Evolutionary conservation across 1,140 invertebrate species (phyloP).

Genomic region (Drosophila sturtevanti): DNA sequence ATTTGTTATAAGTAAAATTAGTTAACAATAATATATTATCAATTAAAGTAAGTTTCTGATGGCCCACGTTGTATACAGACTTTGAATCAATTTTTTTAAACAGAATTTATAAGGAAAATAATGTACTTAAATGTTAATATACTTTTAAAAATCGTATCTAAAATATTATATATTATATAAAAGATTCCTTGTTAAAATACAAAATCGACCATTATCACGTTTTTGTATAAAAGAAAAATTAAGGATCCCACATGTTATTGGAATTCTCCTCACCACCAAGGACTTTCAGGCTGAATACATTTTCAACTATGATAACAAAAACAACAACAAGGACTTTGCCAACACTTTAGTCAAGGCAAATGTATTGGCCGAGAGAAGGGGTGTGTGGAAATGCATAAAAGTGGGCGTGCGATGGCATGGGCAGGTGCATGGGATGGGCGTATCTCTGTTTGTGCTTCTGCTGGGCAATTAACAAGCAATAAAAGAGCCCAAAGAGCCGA

Average conservation of each 20-base stretch:
- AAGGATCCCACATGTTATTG: not conserved
- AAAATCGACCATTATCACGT: no score
- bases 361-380: no score
- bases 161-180: no score
- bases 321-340: not conserved
- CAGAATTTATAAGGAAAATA: no score
- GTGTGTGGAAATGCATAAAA: not conserved
- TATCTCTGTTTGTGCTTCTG: slow-evolving; percentile 64
- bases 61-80: no score
- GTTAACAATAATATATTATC: no score
- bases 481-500: slow-evolving; percentile 46
- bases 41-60: no score
- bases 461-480: slow-evolving; percentile 78
- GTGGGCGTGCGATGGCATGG: slow-evolving; percentile 14
- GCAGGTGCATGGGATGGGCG: slow-evolving; percentile 62
- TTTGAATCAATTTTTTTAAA: no score
- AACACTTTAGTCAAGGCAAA: not conserved
- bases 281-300: slow-evolving; percentile 56
- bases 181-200: no score
- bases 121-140: no score
- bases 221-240: not conserved
- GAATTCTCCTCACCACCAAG: slow-evolving; percentile 46
- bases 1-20: no score
- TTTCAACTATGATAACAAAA: slow-evolving; percentile 38
- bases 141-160: no score